Evolutionary conservation across 2,888 invertebrate genomes (phyloP), one percentile per base, ranked within the genome.

Genomic region (Phasia obesa): DNA sequence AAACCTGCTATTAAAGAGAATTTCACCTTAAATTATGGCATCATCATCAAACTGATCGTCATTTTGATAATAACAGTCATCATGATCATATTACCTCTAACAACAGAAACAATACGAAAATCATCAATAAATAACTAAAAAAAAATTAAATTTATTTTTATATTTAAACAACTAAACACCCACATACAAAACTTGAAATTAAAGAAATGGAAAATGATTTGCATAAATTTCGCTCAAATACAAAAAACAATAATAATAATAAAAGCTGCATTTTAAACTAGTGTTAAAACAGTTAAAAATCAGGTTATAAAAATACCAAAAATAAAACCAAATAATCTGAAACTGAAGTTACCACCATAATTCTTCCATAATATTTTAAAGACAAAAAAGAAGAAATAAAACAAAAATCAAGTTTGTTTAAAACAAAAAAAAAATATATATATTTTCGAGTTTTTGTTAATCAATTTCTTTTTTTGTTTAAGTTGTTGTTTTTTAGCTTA

Each of bases 141-240:
- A 21, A 35, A 35, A 44, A 55, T 55, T 74, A 27, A 57, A 4
- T 38, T 65, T 27, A 27, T 31, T 67, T 27, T 77, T 15, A 5
- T 9, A 3, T 31, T 31, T 21, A 0, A 74, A 31, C 23, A 27
- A 2, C 23, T 7, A 11, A 11, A 55, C 77, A 64, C 77, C 70
- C 69, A 70, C 70, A 55, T 13, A 21, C 2, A 4, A 2, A 44
- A 44, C n/a, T 23, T 11, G 17, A 62, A 38, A 47, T 19, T 9
- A 47, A 42, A 55, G 23, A 42, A 53, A 73, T 69, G 76, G 76
- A 71, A 77, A 81, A 81, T 77, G 73, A 77, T 81, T 79, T 75
- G 78, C 74, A 78, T 74, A 59, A 55, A 64, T 79, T 79, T 82
- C 69, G 69, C 59, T 53, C 9, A 55, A 69, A 53, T 42, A 5